phyloP scores from a whole-genome alignment of 2,797 vertebrate genomes.

The Rhynchonycteris naso region DNA sequence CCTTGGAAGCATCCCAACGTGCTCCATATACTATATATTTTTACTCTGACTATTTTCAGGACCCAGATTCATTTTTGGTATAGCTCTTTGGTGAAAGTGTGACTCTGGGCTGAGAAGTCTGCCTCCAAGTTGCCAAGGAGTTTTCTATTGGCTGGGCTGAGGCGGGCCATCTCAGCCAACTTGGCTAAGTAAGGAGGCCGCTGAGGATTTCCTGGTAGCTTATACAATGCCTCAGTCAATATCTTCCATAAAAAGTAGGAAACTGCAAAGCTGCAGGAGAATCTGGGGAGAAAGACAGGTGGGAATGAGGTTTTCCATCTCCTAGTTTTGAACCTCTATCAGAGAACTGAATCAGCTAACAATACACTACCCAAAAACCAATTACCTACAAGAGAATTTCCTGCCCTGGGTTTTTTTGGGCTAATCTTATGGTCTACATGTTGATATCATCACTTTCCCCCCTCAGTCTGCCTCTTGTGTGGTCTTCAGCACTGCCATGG shows the following conservation, averaged over 20 bases:
- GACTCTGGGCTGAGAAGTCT: background rate
- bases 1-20: constrained; percentile 2
- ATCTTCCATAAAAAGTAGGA: background rate
- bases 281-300: background rate
- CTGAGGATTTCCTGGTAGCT: background rate
- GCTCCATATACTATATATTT: constrained; percentile 37
- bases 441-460: background rate
- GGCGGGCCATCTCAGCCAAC: background rate
- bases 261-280: background rate
- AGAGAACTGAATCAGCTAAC: background rate
- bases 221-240: fast-evolving
- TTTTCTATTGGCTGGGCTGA: background rate
- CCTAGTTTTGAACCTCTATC: background rate
- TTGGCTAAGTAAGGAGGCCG: background rate
- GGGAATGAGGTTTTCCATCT: background rate
- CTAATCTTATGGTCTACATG: background rate
- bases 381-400: background rate
- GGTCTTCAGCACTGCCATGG: background rate
- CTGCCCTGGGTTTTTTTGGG: background rate
- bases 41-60: constrained; percentile 14
- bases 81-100: background rate
- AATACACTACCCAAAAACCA: background rate
- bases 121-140: background rate
- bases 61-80: background rate
- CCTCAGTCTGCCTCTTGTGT: background rate